Evolutionary conservation across 2,888 invertebrate genomes (phyloP).

Genomic region (Phoenoteleia sp.): DNA sequence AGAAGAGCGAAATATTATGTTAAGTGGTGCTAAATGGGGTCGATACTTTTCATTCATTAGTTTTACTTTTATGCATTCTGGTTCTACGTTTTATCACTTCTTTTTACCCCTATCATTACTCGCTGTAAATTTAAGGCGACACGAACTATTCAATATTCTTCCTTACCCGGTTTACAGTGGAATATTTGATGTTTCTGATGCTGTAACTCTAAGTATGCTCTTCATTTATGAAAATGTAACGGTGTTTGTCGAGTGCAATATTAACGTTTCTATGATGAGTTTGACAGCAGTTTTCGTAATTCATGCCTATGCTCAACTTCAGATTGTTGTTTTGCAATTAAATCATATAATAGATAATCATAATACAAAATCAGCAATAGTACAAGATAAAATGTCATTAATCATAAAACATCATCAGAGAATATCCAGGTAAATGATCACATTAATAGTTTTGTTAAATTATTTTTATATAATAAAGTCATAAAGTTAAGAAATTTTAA

Average conservation of each 20-base stretch:
- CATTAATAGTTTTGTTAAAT: no score
- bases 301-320: conserved; percentile 39
- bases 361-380: not conserved
- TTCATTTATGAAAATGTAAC: conserved; percentile 25
- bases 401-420: conserved; percentile 18
- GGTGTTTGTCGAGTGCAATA: conserved; percentile 10
- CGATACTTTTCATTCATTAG: conserved; percentile 32
- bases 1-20: conserved; percentile 16
- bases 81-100: conserved; percentile 29
- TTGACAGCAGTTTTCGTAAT: conserved; percentile 14
- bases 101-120: conserved; percentile 14
- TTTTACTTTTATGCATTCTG: conserved; percentile 25
- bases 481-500: no score
- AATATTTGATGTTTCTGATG: conserved; percentile 8
- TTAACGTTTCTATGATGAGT: conserved; percentile 33
- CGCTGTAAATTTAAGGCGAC: not conserved
- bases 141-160: conserved; percentile 3
- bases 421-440: conserved; percentile 23
- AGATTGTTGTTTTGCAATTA: conserved; percentile 4
- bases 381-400: not conserved
- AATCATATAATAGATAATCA: not conserved
- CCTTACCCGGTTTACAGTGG: conserved; percentile 36
- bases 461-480: no score
- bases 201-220: no score
- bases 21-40: conserved; percentile 3